phyloP scores from a whole-genome alignment of 2,113 vertebrate species.

The Phalacrocorax carbo region DNA sequence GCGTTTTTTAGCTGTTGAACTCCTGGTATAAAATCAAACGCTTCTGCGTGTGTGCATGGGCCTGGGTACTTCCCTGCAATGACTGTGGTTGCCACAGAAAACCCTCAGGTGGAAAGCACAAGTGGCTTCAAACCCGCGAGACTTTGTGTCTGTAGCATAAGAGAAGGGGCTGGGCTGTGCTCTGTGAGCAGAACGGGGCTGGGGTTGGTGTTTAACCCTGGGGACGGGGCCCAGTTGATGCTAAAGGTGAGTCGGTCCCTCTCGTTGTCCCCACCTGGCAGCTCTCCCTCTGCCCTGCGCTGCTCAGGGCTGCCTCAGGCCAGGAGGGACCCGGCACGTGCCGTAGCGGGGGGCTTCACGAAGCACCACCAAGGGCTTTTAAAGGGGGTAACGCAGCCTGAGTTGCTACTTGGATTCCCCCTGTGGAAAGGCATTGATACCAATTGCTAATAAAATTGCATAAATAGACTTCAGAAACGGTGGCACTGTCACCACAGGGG shows the following conservation, averaged over 20 bases:
- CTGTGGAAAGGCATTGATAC: background rate
- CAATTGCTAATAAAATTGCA: background rate
- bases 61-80: background rate
- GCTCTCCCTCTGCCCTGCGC: background rate
- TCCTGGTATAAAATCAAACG: background rate
- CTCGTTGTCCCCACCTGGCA: fast-evolving
- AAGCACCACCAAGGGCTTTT: background rate
- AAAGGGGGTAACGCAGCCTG: background rate
- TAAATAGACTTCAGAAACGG: background rate
- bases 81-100: background rate
- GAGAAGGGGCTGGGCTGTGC: fast-evolving
- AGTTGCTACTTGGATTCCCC: background rate
- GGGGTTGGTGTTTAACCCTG: background rate
- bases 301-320: background rate
- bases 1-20: background rate
- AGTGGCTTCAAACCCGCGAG: background rate
- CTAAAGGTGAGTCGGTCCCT: background rate
- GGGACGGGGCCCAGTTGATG: background rate
- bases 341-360: background rate
- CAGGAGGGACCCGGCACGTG: background rate
- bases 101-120: background rate
- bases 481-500: background rate
- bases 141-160: background rate
- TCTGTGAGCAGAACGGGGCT: background rate
- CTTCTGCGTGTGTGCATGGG: background rate